phyloP scores from a whole-genome alignment of 2,113 vertebrate genomes.

The Coptodon bakossiorum region DNA sequence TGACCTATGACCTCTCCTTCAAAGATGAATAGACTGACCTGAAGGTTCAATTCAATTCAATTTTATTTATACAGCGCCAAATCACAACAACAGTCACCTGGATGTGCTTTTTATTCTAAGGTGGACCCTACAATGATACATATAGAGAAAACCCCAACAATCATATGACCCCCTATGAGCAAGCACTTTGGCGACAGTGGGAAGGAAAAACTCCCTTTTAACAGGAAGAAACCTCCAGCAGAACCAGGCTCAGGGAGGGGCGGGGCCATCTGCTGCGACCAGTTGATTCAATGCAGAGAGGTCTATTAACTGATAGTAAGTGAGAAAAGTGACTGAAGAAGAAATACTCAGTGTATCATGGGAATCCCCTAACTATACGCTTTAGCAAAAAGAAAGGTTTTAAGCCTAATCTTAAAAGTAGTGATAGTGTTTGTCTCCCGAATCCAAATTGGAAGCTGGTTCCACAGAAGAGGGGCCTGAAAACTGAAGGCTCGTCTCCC shows the following conservation, averaged over 20 bases:
- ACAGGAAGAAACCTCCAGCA: accelerated
- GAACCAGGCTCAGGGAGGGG: not conserved
- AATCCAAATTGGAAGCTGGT: not conserved
- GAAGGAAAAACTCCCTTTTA: not conserved
- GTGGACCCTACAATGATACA: not conserved
- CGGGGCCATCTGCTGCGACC: not conserved
- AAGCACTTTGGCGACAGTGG: not conserved
- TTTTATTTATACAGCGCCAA: not conserved
- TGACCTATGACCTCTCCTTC: not conserved
- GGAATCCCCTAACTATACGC: not conserved
- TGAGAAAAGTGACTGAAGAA: not conserved
- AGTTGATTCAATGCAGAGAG: not conserved
- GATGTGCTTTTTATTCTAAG: accelerated
- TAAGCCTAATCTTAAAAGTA: accelerated
- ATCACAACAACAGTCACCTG: accelerated
- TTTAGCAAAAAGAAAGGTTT: not conserved
- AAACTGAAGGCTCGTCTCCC: not conserved
- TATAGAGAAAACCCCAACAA: not conserved
- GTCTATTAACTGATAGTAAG: not conserved
- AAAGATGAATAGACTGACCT: not conserved
- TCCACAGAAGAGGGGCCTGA: not conserved
- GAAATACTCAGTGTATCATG: accelerated
- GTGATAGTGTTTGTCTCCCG: accelerated
- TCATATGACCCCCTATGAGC: not conserved
- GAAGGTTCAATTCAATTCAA: not conserved